phyloP scores from a whole-genome alignment of 2,797 vertebrate genomes.

The Lacerta viridis region DNA sequence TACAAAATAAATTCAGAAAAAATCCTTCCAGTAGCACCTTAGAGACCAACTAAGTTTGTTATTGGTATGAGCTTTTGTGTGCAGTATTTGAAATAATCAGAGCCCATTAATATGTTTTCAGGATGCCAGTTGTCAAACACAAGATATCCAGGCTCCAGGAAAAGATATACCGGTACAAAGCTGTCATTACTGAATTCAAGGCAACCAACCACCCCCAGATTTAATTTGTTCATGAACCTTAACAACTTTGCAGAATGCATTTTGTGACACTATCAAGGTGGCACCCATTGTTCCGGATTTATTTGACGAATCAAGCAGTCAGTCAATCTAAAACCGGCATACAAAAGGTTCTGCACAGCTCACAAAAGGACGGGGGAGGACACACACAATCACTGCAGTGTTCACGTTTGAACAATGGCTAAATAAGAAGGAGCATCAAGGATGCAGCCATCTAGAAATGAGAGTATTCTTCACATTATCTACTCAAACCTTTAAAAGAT shows the following conservation, averaged over 20 bases:
- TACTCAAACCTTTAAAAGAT: conserved; percentile 78
- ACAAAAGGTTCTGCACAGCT: conserved; percentile 80
- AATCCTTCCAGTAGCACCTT: no score
- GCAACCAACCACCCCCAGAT: conserved; percentile 34
- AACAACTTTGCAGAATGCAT: conserved; percentile 40
- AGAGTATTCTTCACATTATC: conserved; percentile 77
- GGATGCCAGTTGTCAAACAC: background rate
- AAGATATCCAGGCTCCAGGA: conserved; percentile 18
- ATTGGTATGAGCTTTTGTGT: no score
- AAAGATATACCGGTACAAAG: background rate
- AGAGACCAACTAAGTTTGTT: no score
- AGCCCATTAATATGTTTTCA: conserved; percentile 13
- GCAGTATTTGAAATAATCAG: background rate
- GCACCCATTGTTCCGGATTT: conserved; percentile 67
- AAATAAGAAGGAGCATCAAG: conserved; percentile 82
- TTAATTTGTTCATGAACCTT: conserved; percentile 54
- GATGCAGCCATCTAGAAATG: conserved; percentile 82
- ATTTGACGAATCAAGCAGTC: conserved; percentile 76
- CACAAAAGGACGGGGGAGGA: conserved; percentile 74
- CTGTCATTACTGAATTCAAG: conserved; percentile 34
- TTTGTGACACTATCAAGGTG: conserved; percentile 56
- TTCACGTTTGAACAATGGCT: conserved; percentile 81
- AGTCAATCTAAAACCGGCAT: conserved; percentile 70
- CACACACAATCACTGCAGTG: conserved; percentile 79
- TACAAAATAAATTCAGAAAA: no score